These are phyloP conservation scores for Stenodera caucasica DNA, from an alignment of 2,888 invertebrate genomes.

Conservation along the genomic window DNA sequence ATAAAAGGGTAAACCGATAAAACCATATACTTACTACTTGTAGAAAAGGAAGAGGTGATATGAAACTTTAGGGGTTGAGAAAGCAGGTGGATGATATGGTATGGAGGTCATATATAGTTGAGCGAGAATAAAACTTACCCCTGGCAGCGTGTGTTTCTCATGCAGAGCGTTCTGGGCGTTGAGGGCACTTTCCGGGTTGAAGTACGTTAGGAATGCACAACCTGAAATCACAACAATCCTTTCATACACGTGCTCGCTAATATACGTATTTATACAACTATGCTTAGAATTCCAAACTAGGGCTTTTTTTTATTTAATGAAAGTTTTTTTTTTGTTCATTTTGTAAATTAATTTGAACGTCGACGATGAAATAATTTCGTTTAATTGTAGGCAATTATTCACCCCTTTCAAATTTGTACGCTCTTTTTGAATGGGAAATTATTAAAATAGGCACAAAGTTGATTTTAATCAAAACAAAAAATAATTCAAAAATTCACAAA, in stretches of 20 bases:
- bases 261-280: constrained; percentile 19
- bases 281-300: constrained; percentile 21
- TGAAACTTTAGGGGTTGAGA: neutral
- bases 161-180: constrained; percentile 92
- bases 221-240: constrained; percentile 66
- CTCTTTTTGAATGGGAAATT: neutral
- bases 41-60: neutral
- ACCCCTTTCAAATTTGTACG: neutral
- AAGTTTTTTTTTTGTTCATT: neutral
- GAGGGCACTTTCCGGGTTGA: constrained; percentile 92
- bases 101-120: constrained; percentile 18
- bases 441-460: neutral
- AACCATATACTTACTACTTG: neutral
- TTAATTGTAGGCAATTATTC: neutral
- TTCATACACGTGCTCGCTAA: constrained; percentile 31
- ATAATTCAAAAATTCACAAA: neutral
- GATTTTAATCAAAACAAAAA: neutral
- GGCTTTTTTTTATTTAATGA: neutral
- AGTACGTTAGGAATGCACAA: constrained; percentile 98
- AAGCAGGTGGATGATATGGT: neutral
- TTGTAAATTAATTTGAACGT: constrained; percentile 1
- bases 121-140: constrained; percentile 72
- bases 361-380: constrained; percentile 3
- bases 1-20: neutral
- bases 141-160: constrained; percentile 97